Percentiles rank a stretch among this genome's conserved stretches.
These are phyloP conservation scores for Tenualosa thibaudeaui DNA, from an alignment of 2,797 vertebrate genomes.

Conservation along the genomic window DNA sequence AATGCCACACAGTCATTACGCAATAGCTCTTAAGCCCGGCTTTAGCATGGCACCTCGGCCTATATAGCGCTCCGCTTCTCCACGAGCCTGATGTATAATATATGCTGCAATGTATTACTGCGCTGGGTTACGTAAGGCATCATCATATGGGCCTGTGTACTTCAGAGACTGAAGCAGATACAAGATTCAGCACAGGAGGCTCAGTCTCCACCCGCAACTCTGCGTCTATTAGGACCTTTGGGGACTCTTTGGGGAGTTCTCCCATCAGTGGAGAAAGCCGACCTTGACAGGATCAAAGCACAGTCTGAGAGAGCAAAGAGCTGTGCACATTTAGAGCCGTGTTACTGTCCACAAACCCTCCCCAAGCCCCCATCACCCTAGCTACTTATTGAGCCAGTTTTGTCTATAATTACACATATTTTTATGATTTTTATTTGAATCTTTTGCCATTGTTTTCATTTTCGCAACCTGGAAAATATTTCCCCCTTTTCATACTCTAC, in stretches of 20 bases:
- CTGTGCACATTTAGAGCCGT: too few species aligned
- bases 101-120: conserved; percentile 13
- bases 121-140: neutral
- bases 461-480: too few species aligned
- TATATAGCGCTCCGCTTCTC: conserved; percentile 10
- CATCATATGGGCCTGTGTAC: neutral
- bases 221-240: neutral
- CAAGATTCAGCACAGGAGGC: neutral
- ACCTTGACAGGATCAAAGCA: too few species aligned
- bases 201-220: neutral
- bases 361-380: too few species aligned
- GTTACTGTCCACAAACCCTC: too few species aligned
- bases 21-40: conserved; percentile 72
- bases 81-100: conserved; percentile 51
- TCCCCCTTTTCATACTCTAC: too few species aligned
- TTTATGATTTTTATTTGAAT: too few species aligned
- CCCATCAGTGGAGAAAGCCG: neutral
- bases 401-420: too few species aligned
- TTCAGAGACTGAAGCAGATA: neutral
- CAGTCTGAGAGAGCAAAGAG: too few species aligned
- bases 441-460: neutral
- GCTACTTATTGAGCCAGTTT: too few species aligned
- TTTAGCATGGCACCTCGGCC: conserved; percentile 58
- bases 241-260: neutral
- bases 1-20: conserved; percentile 70